These are phyloP conservation scores for Neostethus bicornis DNA, from an alignment of 2,797 vertebrate genomes.

Conservation along the genomic window DNA sequence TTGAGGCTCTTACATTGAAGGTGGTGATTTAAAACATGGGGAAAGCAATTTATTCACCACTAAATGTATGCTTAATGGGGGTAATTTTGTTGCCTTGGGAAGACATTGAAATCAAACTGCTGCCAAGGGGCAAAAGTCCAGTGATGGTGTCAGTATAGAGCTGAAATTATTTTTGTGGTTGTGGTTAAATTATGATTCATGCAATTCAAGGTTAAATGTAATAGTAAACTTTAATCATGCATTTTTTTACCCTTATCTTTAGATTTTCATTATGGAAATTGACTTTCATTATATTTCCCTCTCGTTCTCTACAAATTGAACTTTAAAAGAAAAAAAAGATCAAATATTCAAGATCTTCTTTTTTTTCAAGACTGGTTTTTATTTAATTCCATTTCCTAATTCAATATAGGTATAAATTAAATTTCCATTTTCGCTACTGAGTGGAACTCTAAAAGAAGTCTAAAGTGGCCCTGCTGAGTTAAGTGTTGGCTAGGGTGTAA, in stretches of 20 bases:
- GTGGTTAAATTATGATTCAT: conserved; percentile 46
- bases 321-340: not conserved
- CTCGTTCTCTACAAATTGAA: not conserved
- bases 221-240: conserved; percentile 23
- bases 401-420: not conserved
- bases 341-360: not conserved
- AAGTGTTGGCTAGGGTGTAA: conserved; percentile 71
- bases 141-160: conserved; percentile 46
- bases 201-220: conserved; percentile 27
- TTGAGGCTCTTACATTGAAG: conserved; percentile 61
- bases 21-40: conserved; percentile 74
- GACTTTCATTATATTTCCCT: conserved; percentile 14
- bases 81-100: conserved; percentile 68
- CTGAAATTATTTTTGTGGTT: conserved; percentile 49
- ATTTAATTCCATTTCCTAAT: not conserved
- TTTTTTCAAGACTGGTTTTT: not conserved
- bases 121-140: conserved; percentile 48
- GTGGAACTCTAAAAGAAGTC: conserved; percentile 68
- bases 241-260: conserved; percentile 12
- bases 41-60: conserved; percentile 73
- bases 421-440: conserved; percentile 59
- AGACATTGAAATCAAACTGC: conserved; percentile 63
- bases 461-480: conserved; percentile 51
- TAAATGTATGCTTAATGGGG: conserved; percentile 76
- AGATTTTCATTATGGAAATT: conserved; percentile 36